A percentile compares a stretch with the other conserved stretches of the same genome.
Conservation (phyloP, 2,113 vertebrate species). For the Chunga burmeisteri region DNA sequence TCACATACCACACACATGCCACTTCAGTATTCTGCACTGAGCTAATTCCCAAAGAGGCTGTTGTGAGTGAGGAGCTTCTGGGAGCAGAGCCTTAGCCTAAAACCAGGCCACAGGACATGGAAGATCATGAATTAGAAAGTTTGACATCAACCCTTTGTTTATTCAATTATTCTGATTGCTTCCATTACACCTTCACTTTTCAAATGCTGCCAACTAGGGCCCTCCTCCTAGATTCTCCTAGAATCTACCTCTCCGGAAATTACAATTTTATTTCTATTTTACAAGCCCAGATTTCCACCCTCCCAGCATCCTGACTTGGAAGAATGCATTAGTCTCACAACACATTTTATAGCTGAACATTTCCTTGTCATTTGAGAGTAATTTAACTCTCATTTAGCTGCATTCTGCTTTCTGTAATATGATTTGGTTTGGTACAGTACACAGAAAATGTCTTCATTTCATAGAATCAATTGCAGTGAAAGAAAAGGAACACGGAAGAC, state of each 20-base stretch:
- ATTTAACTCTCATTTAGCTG: conserved; percentile 36
- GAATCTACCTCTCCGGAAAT: background rate
- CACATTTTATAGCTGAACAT: background rate
- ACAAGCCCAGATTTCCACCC: background rate
- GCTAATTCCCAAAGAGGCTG: background rate
- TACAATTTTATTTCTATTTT: background rate
- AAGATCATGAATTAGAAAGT: background rate
- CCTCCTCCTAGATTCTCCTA: background rate
- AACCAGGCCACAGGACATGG: background rate
- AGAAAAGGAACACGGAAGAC: background rate
- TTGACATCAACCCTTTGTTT: background rate
- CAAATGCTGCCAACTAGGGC: background rate
- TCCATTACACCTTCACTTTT: background rate
- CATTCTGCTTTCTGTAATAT: conserved; percentile 19
- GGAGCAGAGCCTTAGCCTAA: background rate
- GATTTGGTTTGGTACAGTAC: conserved; percentile 15
- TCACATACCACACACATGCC: background rate
- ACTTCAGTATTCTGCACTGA: background rate
- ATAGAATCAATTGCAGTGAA: background rate
- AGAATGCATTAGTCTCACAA: background rate
- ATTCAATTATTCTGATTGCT: background rate
- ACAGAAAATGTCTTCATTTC: conserved; percentile 10
- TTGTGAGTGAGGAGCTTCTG: background rate
- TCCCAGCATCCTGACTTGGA: background rate
- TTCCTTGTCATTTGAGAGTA: background rate